phyloP scores from a whole-genome alignment of 2,797 vertebrate genomes.

The Microctenopoma lineatum region DNA sequence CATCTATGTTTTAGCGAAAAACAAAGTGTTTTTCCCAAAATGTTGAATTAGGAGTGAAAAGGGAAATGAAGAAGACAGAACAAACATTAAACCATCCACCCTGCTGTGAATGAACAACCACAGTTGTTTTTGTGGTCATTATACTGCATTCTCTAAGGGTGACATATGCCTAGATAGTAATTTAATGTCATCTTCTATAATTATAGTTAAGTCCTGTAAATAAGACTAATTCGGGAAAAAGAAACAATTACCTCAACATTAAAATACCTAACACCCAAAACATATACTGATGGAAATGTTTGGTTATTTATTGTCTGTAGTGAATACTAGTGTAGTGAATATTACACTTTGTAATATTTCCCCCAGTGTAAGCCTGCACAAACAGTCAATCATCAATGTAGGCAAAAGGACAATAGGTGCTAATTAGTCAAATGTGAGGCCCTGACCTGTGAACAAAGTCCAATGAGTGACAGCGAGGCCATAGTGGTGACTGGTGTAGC shows the following conservation, averaged over 20 bases:
- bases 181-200: slow-evolving; percentile 13
- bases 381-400: slow-evolving; percentile 41
- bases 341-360: slow-evolving; percentile 8
- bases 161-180: slow-evolving; percentile 27
- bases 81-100: slow-evolving; percentile 30
- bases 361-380: slow-evolving; percentile 2
- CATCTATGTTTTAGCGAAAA: slow-evolving; percentile 8
- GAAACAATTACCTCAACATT: background rate
- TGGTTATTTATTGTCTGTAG: slow-evolving; percentile 2
- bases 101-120: slow-evolving; percentile 33
- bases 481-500: slow-evolving; percentile 24
- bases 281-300: background rate
- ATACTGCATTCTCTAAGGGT: slow-evolving; percentile 43
- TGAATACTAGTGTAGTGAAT: background rate
- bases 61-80: slow-evolving; percentile 15
- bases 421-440: slow-evolving; percentile 68
- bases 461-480: slow-evolving; percentile 52
- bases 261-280: slow-evolving; percentile 6
- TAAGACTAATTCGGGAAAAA: background rate
- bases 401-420: slow-evolving; percentile 59
- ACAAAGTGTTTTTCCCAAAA: background rate
- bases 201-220: slow-evolving; percentile 10
- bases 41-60: background rate
- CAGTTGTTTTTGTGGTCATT: slow-evolving; percentile 36
- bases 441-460: slow-evolving; percentile 68